A percentile compares a stretch with the other conserved stretches of the same genome.
phyloP scores from a whole-genome alignment of 2,113 vertebrate genomes.

The Motacilla tschutschensis region DNA sequence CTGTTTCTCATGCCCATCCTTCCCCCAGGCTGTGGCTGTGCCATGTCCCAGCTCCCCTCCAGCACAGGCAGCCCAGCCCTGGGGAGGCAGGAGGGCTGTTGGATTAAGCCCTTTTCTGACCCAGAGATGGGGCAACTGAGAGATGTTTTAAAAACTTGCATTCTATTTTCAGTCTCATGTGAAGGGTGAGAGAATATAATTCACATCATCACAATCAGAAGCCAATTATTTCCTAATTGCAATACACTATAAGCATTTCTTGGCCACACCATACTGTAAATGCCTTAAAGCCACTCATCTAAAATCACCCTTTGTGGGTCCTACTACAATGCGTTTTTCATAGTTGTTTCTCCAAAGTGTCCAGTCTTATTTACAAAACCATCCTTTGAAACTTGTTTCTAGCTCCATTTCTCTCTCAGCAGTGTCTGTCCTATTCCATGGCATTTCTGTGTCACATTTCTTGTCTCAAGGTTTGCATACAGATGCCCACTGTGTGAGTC shows the following conservation, averaged over 20 bases:
- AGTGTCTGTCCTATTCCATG: not conserved
- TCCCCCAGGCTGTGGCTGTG: not conserved
- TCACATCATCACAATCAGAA: not conserved
- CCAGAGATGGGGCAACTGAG: not conserved
- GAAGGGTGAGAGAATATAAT: not conserved
- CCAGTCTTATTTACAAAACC: not conserved
- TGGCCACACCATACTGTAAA: not conserved
- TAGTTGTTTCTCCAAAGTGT: not conserved
- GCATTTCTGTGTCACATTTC: not conserved
- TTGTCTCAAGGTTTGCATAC: not conserved
- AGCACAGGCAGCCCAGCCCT: not conserved
- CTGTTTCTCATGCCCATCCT: not conserved
- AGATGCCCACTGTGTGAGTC: not conserved
- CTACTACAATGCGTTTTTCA: not conserved
- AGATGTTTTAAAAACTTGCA: not conserved
- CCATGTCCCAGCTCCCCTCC: fast-evolving
- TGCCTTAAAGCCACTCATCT: not conserved
- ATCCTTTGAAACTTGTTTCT: not conserved
- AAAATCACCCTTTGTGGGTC: not conserved
- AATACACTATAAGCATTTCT: not conserved
- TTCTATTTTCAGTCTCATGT: not conserved
- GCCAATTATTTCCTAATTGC: not conserved
- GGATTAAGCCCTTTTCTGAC: not conserved
- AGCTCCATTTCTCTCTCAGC: not conserved
- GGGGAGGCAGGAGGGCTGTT: not conserved